Percentiles rank a stretch among this genome's conserved stretches.
phyloP scores from a whole-genome alignment of 2,797 vertebrate species.

The Tolypeutes matacus region DNA sequence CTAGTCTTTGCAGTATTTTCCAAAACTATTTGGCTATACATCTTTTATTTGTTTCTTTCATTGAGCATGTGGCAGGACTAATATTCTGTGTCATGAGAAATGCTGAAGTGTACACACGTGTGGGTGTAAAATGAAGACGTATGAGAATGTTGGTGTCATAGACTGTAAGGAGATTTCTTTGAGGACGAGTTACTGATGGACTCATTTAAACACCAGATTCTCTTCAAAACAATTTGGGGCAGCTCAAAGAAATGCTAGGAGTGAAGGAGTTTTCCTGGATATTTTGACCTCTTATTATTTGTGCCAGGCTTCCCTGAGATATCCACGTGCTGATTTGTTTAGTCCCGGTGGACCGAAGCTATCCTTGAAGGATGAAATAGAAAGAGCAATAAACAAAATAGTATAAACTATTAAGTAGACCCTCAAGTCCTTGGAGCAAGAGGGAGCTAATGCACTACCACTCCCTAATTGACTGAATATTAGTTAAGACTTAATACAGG shows the following conservation, averaged over 20 bases:
- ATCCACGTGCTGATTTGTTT: background rate
- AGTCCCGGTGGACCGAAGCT: background rate
- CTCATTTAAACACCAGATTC: background rate
- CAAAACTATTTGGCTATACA: background rate
- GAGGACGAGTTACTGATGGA: background rate
- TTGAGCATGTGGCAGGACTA: background rate
- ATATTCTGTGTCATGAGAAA: background rate
- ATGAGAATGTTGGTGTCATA: background rate
- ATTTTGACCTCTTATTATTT: background rate
- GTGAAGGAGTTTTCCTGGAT: background rate
- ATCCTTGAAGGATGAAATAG: background rate
- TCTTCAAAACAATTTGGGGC: slow-evolving; percentile 26
- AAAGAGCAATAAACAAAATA: background rate
- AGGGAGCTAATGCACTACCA: background rate
- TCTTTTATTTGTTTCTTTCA: background rate
- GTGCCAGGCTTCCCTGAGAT: background rate
- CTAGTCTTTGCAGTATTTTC: background rate
- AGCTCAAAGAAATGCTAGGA: background rate
- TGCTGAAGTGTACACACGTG: background rate
- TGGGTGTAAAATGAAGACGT: background rate
- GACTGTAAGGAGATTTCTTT: background rate
- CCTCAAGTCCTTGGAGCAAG: background rate
- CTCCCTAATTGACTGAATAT: background rate
- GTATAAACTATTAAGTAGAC: background rate
- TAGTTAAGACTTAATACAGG: background rate